Evolutionary conservation across 23 tunicate species (phyloP), one percentile per base, ranked within the genome.

Genomic region (Aplidium turbinatum): DNA sequence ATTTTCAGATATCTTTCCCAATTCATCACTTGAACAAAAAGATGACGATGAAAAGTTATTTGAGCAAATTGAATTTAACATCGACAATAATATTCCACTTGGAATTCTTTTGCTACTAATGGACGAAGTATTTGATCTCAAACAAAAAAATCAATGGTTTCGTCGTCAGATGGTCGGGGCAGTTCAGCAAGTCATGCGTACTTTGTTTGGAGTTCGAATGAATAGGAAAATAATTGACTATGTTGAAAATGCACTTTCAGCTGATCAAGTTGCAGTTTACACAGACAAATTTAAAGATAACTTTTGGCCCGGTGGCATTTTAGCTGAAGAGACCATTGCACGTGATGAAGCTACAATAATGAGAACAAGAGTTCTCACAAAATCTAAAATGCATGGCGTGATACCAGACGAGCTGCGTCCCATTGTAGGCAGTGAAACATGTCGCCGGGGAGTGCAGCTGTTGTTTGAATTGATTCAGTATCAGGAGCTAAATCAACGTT

Each of bases 51-150:
- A 74, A 35, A 65, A 65, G 27, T 13, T 74, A 28, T 1, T 25
- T 1, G 83, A 60, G 20, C 87, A 60, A 23, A 81, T 71, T 31
- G 73, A 61, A 31, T 62, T 72, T 52, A 72, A 72, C 24, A 82
- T 90, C 33, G 97, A 79, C 30, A 87, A 82, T 45, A 91, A 91
- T 52, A 68, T 91, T 28, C 87, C 87, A 5, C 85, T 91, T 2
- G 80, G 97, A 33, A 81, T 91, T 57, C 63, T 84, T 1, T 68
- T 91, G 1, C 64, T 91, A 7, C 85, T 91, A 3, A 79, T 91
- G 91, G 97, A 91, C 53, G 97, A 91, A 84, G 76, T 91, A 4
- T 91, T 91, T 57, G 91, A 91, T 66, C 51, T 91, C 3, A 84
- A 84, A 63, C 85, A 72, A 38, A 53, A 84, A 26, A 91, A 91